These are phyloP conservation scores for Muscicapa striata DNA, from an alignment of 2,797 vertebrate genomes.

Conservation along the genomic window DNA sequence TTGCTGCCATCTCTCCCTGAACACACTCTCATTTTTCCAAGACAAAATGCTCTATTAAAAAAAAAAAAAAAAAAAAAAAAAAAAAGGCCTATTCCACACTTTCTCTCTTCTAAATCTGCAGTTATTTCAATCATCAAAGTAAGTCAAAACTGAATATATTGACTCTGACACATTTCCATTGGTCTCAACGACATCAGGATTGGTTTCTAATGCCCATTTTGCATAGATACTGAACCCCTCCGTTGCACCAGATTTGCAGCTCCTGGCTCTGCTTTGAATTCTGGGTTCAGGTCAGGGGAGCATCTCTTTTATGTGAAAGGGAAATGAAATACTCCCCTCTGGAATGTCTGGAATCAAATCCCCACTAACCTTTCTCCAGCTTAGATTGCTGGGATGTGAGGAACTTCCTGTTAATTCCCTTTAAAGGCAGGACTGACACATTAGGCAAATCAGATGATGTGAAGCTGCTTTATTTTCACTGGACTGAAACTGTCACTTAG, in stretches of 20 bases:
- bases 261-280: background rate
- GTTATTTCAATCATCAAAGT: background rate
- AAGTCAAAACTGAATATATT: background rate
- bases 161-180: background rate
- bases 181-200: accelerated
- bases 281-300: background rate
- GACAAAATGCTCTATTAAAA: background rate
- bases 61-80: background rate
- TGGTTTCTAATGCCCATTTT: background rate
- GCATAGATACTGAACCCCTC: accelerated
- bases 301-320: background rate
- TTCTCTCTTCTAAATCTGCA: background rate
- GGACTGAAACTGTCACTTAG: background rate
- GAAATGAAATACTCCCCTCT: background rate
- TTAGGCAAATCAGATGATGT: background rate
- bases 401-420: background rate
- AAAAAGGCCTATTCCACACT: background rate
- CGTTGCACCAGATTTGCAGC: background rate
- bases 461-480: background rate
- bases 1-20: background rate
- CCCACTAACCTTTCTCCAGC: background rate
- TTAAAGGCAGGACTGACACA: background rate
- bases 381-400: background rate
- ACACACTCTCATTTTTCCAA: background rate
- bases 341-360: background rate